phyloP scores from a whole-genome alignment of 2,888 invertebrate genomes.

The Gnatocerus cornutus region DNA sequence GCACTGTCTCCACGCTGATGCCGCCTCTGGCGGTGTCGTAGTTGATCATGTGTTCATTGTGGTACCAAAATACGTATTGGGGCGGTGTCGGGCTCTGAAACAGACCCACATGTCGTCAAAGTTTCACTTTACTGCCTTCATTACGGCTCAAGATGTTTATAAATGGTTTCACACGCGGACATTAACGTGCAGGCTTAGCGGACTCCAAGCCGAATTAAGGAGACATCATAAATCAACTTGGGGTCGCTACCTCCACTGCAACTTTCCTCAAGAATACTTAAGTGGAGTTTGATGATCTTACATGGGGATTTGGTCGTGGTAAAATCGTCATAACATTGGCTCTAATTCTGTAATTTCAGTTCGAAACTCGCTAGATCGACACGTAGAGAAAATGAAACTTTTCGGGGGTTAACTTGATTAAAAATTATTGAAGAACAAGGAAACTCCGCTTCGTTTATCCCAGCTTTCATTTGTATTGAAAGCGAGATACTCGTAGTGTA shows the following conservation, averaged over 20 bases:
- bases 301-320: no score
- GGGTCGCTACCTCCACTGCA: conserved; percentile 35
- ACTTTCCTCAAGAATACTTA: conserved; percentile 31
- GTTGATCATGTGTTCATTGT: conserved; percentile 95
- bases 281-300: conserved; percentile 41
- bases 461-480: no score
- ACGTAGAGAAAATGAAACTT: no score
- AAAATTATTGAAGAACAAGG: no score
- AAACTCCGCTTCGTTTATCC: no score
- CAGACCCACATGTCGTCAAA: conserved; percentile 10
- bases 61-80: conserved; percentile 96
- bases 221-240: conserved; percentile 56
- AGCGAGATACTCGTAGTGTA: no score
- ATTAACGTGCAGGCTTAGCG: conserved; percentile 58
- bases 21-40: conserved; percentile 89
- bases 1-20: conserved; percentile 87
- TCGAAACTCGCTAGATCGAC: no score
- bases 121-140: conserved; percentile 14
- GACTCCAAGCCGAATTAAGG: conserved; percentile 58
- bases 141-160: conserved; percentile 17
- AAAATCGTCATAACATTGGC: no score
- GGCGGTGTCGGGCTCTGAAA: conserved; percentile 80
- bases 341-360: no score
- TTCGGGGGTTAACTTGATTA: no score
- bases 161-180: conserved; percentile 51